phyloP scores from a whole-genome alignment of 2,888 invertebrate species.

The Eurytoma californica region DNA sequence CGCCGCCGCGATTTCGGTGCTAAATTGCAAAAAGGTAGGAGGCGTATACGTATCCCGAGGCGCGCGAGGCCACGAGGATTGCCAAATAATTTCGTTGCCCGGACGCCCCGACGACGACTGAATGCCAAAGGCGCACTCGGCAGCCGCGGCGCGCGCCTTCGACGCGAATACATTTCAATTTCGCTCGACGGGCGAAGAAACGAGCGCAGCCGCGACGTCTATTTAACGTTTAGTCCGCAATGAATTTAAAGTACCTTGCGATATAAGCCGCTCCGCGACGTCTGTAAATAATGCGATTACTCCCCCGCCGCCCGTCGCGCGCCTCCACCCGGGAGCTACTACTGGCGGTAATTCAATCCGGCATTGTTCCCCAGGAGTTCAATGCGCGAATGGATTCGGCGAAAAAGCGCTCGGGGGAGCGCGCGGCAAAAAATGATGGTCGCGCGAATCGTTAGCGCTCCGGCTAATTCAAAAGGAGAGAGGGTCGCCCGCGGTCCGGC shows the following conservation, averaged over 20 bases:
- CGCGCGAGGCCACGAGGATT: conserved; percentile 43
- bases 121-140: conserved; percentile 57
- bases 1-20: conserved; percentile 40
- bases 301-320: conserved; percentile 46
- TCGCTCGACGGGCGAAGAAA: conserved; percentile 55
- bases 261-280: conserved; percentile 62
- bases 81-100: conserved; percentile 55
- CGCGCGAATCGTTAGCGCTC: neutral
- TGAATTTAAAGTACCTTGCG: conserved; percentile 62
- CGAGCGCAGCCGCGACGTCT: conserved; percentile 46
- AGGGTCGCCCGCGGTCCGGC: neutral
- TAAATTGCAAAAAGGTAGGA: conserved; percentile 49
- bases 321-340: neutral
- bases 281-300: conserved; percentile 69
- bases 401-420: conserved; percentile 1
- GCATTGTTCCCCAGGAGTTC: neutral
- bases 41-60: neutral
- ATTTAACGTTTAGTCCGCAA: conserved; percentile 61
- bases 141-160: neutral
- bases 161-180: conserved; percentile 64
- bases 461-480: conserved; percentile 28
- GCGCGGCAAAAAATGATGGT: conserved; percentile 21
- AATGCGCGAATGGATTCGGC: conserved; percentile 48
- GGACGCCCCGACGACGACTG: conserved; percentile 51
- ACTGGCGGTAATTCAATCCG: conserved; percentile 60